Evolutionary conservation across 2,113 vertebrate genomes (phyloP).

Genomic region (Toxotes chatareus): DNA sequence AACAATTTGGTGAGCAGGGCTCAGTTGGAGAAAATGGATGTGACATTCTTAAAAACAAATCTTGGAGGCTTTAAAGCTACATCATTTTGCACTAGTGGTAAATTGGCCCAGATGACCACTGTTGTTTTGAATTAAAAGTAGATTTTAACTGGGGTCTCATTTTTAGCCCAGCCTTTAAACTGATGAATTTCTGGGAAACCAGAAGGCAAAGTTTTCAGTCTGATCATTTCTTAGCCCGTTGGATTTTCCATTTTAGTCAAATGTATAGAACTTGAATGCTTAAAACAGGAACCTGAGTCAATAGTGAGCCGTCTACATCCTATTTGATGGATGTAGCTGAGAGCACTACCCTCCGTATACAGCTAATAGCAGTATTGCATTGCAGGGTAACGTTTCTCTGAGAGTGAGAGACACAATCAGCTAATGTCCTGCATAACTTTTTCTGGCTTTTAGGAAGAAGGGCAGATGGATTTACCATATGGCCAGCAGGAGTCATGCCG

Average conservation of each 20-base stretch:
- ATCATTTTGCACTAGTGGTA: background rate
- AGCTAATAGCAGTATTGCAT: conserved; percentile 36
- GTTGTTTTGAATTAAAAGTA: background rate
- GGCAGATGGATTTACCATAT: conserved; percentile 79
- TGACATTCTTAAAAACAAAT: background rate
- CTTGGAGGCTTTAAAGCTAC: background rate
- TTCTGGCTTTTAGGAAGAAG: conserved; percentile 45
- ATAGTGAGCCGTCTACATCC: conserved; percentile 1
- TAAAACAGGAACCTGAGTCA: conserved; percentile 19
- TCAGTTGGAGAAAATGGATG: no score
- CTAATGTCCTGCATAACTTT: conserved; percentile 49
- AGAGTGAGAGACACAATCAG: conserved; percentile 28
- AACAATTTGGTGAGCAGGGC: no score
- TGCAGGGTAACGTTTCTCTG: conserved; percentile 16
- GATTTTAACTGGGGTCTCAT: background rate
- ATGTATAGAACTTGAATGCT: background rate
- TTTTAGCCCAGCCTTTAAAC: background rate
- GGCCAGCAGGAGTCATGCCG: conserved; percentile 58
- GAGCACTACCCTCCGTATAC: conserved; percentile 19
- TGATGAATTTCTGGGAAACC: background rate
- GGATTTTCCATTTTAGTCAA: background rate
- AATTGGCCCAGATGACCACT: background rate
- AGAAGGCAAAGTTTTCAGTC: background rate
- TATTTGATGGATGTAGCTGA: conserved; percentile 21
- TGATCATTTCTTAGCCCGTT: background rate